Conservation (phyloP, 2,888 invertebrate genomes). For the Cecidostiba fungosa region DNA sequence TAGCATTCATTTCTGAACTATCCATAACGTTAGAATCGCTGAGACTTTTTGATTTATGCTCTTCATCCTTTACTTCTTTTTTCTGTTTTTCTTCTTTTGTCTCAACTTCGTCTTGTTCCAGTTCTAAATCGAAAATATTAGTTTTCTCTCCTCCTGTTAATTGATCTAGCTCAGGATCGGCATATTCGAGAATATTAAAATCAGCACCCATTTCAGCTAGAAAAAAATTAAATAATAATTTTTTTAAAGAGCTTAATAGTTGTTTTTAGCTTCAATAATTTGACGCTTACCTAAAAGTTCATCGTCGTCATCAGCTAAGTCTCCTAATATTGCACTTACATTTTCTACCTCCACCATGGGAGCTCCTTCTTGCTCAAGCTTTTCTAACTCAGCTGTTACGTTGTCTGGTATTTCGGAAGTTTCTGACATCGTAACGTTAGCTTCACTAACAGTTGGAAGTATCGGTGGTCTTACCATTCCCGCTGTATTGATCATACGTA, state of each 20-base stretch:
- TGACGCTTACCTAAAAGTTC: slow-evolving; percentile 85
- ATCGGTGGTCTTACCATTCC: slow-evolving; percentile 74
- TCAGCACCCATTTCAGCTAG: slow-evolving; percentile 95
- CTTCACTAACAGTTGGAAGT: slow-evolving; percentile 72
- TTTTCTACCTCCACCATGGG: slow-evolving; percentile 84
- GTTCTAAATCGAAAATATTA: slow-evolving; percentile 92
- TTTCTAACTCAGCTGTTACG: slow-evolving; percentile 86
- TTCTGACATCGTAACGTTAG: slow-evolving; percentile 74
- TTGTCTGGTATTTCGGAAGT: slow-evolving; percentile 85
- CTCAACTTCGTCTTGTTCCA: slow-evolving; percentile 88
- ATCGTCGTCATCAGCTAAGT: slow-evolving; percentile 91
- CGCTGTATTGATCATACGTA: slow-evolving; percentile 73
- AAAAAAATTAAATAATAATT: slow-evolving; percentile 63
- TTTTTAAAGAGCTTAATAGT: slow-evolving; percentile 26
- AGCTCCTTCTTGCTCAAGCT: slow-evolving; percentile 86
- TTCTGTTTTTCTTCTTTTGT: slow-evolving; percentile 84
- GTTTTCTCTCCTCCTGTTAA: slow-evolving; percentile 90
- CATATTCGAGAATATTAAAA: slow-evolving; percentile 97
- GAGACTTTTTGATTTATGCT: slow-evolving; percentile 72
- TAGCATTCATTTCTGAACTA: slow-evolving; percentile 68
- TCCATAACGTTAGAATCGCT: slow-evolving; percentile 66
- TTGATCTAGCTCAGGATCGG: slow-evolving; percentile 94
- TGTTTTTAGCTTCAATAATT: not conserved
- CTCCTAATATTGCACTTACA: slow-evolving; percentile 90
- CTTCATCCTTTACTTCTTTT: slow-evolving; percentile 76